Evolutionary conservation across 2,888 invertebrate genomes (phyloP).

Genomic region (Macrophya alboannulata): DNA sequence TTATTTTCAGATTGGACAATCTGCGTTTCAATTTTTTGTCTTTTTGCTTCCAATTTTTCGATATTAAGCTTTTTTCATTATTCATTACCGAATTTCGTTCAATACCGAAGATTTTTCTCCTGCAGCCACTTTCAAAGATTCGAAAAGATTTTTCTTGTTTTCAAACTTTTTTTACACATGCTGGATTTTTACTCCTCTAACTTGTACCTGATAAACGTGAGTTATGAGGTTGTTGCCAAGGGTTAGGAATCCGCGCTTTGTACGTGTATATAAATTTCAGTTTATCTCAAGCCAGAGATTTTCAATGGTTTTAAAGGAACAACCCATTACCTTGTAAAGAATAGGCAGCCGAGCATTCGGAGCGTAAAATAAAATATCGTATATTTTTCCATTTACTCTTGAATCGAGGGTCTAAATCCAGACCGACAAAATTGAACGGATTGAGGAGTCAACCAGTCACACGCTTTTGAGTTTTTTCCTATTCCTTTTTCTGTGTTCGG

Average conservation of each 20-base stretch:
- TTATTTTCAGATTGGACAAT: neutral
- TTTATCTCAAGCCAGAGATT: conserved; percentile 4
- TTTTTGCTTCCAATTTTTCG: neutral
- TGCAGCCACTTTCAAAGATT: neutral
- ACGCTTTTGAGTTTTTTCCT: neutral
- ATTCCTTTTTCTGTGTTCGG: neutral
- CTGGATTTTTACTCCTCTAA: neutral
- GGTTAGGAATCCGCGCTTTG: neutral
- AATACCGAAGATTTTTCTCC: too few relatives aligned
- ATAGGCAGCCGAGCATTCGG: neutral
- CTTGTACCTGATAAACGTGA: neutral
- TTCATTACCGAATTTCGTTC: neutral
- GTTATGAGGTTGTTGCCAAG: neutral
- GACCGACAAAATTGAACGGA: neutral
- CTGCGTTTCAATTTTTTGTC: neutral
- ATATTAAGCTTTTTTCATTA: neutral
- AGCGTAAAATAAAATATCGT: neutral
- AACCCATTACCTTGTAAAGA: neutral
- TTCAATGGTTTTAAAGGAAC: neutral
- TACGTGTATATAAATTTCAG: neutral
- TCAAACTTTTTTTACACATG: neutral
- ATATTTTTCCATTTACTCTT: neutral
- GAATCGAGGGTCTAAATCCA: neutral
- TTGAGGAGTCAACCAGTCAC: neutral
- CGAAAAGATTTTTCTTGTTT: neutral